Conservation (phyloP, 37 sponge, comb jelly and placozoan genomes). For the Haliclona indistincta region DNA sequence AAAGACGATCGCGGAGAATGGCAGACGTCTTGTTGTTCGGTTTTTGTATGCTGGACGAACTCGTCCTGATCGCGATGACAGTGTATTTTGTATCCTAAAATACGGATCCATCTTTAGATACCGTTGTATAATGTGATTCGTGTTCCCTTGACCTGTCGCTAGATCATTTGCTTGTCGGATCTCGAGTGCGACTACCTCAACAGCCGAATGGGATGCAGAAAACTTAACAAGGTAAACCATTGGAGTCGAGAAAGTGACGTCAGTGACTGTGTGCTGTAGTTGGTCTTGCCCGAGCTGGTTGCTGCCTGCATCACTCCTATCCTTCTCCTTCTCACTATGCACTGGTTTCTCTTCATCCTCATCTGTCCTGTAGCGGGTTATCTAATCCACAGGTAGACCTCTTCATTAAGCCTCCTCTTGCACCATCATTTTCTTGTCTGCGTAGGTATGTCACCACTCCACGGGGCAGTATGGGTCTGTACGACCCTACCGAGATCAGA, state of each 20-base stretch:
- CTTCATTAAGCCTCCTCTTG: not conserved
- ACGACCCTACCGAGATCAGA: conserved; percentile 91
- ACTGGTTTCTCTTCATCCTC: conserved; percentile 78
- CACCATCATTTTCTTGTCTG: not conserved
- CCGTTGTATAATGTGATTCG: not conserved
- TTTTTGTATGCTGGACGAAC: conserved; percentile 47
- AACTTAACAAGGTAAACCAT: conserved; percentile 84
- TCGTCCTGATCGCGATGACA: conserved; percentile 34
- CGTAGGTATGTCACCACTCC: conserved; percentile 70
- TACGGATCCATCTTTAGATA: not conserved
- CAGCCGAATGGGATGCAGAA: conserved; percentile 73
- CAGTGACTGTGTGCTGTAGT: conserved; percentile 32
- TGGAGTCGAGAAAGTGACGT: too few species aligned
- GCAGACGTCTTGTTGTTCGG: conserved; percentile 57
- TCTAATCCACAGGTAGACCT: conserved; percentile 53
- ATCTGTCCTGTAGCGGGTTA: conserved; percentile 53
- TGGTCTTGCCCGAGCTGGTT: conserved; percentile 80
- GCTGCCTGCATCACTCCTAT: conserved; percentile 51
- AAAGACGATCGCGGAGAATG: conserved; percentile 18
- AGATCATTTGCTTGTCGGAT: conserved; percentile 84
- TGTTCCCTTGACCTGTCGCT: not conserved
- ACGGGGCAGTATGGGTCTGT: conserved; percentile 74
- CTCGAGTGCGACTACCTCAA: conserved; percentile 91
- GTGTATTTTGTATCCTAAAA: conserved; percentile 81
- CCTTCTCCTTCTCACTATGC: conserved; percentile 59